phyloP scores from a whole-genome alignment of 2,888 invertebrate genomes.

The Copidosoma aretas region DNA sequence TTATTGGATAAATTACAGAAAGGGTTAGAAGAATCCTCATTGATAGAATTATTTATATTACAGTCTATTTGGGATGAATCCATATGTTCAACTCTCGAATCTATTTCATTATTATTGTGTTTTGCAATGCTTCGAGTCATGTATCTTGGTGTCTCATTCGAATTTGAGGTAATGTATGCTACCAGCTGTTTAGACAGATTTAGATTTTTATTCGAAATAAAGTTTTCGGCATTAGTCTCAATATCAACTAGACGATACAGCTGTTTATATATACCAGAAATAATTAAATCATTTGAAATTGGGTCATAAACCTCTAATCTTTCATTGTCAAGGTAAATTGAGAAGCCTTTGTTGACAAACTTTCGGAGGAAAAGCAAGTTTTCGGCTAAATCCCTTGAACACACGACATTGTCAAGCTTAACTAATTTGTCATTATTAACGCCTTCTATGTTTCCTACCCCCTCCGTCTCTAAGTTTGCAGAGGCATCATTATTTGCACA shows the following conservation, averaged over 20 bases:
- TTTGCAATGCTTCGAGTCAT: constrained; percentile 1
- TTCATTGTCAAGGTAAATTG: constrained; percentile 5
- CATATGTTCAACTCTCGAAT: neutral
- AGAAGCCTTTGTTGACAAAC: neutral
- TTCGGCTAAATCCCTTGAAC: neutral
- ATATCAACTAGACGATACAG: constrained; percentile 1
- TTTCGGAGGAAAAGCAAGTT: neutral
- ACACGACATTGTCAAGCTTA: constrained; percentile 26
- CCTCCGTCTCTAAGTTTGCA: neutral
- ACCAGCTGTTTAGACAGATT: neutral
- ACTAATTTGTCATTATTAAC: constrained; percentile 20
- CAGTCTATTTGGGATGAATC: neutral
- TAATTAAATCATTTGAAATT: neutral
- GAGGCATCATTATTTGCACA: neutral
- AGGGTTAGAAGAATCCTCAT: neutral
- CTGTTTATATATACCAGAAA: constrained; percentile 2
- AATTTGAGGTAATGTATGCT: neutral
- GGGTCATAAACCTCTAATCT: constrained; percentile 1
- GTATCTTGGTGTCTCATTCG: neutral
- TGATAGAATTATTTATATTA: neutral
- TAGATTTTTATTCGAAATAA: neutral
- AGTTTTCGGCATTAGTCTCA: neutral
- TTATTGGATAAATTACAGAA: neutral
- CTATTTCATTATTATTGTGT: neutral
- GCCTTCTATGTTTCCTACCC: neutral